Percentiles rank a stretch among this genome's conserved stretches.
phyloP scores from a whole-genome alignment of 2,113 vertebrate genomes.

The Condylura cristata region DNA sequence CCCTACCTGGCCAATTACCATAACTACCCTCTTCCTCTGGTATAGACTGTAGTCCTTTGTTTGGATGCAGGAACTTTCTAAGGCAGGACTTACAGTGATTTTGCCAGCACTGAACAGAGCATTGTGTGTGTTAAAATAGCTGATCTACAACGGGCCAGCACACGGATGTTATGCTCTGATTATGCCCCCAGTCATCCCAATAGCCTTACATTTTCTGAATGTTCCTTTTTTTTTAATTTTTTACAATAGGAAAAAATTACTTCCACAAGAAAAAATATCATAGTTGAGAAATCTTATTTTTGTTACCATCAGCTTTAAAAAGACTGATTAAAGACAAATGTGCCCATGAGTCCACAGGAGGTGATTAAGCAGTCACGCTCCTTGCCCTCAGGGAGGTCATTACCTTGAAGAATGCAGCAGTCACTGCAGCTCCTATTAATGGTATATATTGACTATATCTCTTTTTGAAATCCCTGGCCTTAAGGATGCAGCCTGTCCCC shows the following conservation, averaged over 20 bases:
- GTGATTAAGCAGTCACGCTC: slow-evolving; percentile 38
- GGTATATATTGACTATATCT: slow-evolving; percentile 53
- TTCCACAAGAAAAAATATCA: slow-evolving; percentile 48
- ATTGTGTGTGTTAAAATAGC: background rate
- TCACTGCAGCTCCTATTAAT: slow-evolving; percentile 49
- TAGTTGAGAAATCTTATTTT: slow-evolving; percentile 48
- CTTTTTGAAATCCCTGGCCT: slow-evolving; percentile 30
- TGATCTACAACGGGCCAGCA: background rate
- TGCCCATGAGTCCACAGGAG: slow-evolving; percentile 11
- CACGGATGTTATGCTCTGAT: background rate
- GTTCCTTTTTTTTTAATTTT: background rate
- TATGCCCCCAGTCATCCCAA: background rate
- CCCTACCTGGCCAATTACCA: background rate
- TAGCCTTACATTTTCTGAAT: slow-evolving; percentile 19
- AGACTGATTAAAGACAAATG: slow-evolving; percentile 57
- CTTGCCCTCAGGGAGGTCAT: slow-evolving; percentile 20
- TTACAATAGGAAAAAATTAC: background rate
- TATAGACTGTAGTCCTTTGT: background rate
- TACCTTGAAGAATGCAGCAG: slow-evolving; percentile 54
- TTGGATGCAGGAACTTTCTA: background rate
- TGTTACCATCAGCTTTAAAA: slow-evolving; percentile 36
- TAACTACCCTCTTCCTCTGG: background rate
- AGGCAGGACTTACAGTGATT: background rate
- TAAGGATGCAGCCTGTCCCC: background rate
- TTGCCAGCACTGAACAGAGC: background rate